Base-by-base conservation (phyloP, 1,140 invertebrate species). In the Drosophila santomea region DNA sequence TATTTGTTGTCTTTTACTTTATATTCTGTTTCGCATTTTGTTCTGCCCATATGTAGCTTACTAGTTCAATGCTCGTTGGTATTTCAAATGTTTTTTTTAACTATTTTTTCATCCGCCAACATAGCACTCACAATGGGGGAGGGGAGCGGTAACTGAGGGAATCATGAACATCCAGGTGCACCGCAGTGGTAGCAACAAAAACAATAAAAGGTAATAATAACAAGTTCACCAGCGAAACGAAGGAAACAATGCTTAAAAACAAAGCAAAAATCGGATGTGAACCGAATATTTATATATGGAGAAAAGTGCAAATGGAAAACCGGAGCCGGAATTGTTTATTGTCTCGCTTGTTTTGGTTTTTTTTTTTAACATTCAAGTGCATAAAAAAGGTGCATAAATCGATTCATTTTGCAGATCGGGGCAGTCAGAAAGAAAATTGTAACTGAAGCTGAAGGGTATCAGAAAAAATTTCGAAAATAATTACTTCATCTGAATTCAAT, bases 151-250 rank as follows among this genome's bases (percentile, higher is more conserved):
- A 74, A 61, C 59, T 44, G 82, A 57, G 51, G 56, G 81, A 80
- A 85, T 85, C 67, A 68, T 77, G 48, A 74, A 78, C 56, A 74
- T 78, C 74, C 81, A 86, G 82, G 82, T 85, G 74, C 35, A 62
- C 81, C 80, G 56, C 66, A 80, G 28, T 35, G 36, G 55, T 25
- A 44, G 44, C 59, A 61, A 74, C 44, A 54, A 39, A 60, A 38
- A 52, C 72, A 60, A 56, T 57, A 15, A 39, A 61, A 63, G 58
- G 35, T 48, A 60, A 58, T 58, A 69, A 56, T 50, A 73, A 66
- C 48, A 72, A 63, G 15, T 72, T 68, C 43, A 23, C 12, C 66
- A 39, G 52, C 28, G 41, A 45, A 79, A 55, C 67, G 56, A 59
- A 47, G 15, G 3, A 47, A 60, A 55, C 32, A 38, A 20, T 39